Percentiles rank a stretch among this genome's conserved stretches.
phyloP scores from a whole-genome alignment of 2,888 invertebrate species.

The Nephrotoma flavescens region DNA sequence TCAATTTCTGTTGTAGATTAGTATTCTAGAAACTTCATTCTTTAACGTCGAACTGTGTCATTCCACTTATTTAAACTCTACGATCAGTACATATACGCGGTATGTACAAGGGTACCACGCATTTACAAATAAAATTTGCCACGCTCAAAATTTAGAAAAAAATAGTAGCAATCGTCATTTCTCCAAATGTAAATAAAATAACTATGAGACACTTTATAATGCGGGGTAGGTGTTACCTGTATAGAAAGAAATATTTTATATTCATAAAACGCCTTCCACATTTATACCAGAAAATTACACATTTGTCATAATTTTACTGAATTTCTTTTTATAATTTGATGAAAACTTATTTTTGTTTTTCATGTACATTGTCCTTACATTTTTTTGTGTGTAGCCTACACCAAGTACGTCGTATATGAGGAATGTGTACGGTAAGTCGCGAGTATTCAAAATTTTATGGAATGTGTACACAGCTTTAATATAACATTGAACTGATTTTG shows the following conservation, averaged over 20 bases:
- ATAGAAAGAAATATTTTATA: not conserved
- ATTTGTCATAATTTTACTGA: not conserved
- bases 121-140: not conserved
- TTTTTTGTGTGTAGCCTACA: not conserved
- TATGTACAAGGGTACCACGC: not conserved
- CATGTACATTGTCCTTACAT: not conserved
- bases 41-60: not conserved
- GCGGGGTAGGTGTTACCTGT: conserved; percentile 1
- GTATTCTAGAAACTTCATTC: no score
- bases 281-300: not conserved
- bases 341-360: not conserved
- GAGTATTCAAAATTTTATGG: not conserved
- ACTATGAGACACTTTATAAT: not conserved
- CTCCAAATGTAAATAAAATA: not conserved
- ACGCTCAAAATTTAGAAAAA: not conserved
- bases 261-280: not conserved
- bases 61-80: not conserved
- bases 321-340: not conserved
- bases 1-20: no score
- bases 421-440: not conserved
- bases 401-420: not conserved
- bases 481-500: not conserved
- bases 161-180: not conserved
- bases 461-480: not conserved
- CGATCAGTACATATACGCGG: not conserved